These are phyloP conservation scores for Porites divaricata DNA, from an alignment of 92 coral and sea anemone species.

Conservation along the genomic window DNA sequence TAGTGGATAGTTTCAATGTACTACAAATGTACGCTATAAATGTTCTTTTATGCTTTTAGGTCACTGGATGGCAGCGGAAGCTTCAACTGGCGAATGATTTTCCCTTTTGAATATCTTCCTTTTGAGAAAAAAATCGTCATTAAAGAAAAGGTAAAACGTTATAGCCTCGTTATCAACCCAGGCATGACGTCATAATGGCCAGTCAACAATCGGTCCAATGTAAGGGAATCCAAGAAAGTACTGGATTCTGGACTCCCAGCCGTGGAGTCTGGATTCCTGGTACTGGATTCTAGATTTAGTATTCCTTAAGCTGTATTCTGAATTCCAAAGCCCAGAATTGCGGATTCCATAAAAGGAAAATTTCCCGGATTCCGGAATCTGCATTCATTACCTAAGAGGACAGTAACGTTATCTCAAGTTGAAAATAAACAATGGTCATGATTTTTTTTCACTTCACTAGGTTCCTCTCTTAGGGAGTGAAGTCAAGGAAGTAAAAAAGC, in stretches of 20 bases:
- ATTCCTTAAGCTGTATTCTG: too few relatives aligned
- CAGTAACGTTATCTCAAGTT: not conserved
- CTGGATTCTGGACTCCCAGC: too few relatives aligned
- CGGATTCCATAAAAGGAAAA: too few relatives aligned
- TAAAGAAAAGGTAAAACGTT: conserved; percentile 45
- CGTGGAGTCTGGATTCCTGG: too few relatives aligned
- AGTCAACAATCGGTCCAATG: not conserved
- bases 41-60: conserved; percentile 17
- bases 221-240: too few relatives aligned
- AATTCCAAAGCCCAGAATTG: too few relatives aligned
- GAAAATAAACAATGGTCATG: not conserved
- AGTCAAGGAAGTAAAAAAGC: not conserved
- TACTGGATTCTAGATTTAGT: too few relatives aligned
- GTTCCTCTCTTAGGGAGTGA: conserved; percentile 24
- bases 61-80: conserved; percentile 72
- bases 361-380: too few relatives aligned
- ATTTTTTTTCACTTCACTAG: not conserved
- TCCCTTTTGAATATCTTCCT: conserved; percentile 64
- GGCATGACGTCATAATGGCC: not conserved
- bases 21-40: not conserved
- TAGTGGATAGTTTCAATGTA: too few relatives aligned
- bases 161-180: not conserved
- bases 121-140: conserved; percentile 53
- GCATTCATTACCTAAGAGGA: not conserved
- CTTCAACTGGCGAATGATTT: conserved; percentile 77